Conservation (phyloP, 2,888 invertebrate genomes). For the Syrphus vitripennis region DNA sequence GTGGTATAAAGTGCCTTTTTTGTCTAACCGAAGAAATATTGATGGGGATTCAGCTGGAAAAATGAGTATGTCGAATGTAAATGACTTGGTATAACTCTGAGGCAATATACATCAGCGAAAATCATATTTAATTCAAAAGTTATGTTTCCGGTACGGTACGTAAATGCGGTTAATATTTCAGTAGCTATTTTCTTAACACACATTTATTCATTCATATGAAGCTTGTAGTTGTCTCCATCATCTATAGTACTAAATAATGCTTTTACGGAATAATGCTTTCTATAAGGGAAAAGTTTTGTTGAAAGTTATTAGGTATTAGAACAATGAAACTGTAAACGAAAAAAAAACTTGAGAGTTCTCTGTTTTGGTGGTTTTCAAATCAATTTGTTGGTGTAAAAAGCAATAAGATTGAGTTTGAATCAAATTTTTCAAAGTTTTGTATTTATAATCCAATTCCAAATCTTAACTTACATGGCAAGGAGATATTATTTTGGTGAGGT, state of each 20-base stretch:
- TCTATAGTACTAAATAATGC: constrained; percentile 33
- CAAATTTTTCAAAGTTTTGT: not conserved
- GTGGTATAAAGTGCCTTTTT: constrained; percentile 23
- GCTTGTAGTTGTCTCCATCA: not conserved
- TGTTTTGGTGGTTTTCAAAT: constrained; percentile 39
- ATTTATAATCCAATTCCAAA: too few species aligned
- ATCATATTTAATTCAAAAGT: constrained; percentile 66
- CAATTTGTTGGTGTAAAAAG: constrained; percentile 41
- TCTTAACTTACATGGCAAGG: too few species aligned
- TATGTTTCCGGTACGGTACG: constrained; percentile 59
- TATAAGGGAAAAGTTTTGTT: constrained; percentile 57
- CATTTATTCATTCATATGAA: not conserved
- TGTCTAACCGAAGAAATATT: constrained; percentile 59
- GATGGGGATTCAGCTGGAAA: not conserved
- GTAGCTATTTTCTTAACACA: not conserved
- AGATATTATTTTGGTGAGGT: too few species aligned
- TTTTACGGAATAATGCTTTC: constrained; percentile 38
- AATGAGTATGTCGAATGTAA: constrained; percentile 35
- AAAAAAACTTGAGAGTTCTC: constrained; percentile 37
- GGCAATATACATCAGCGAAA: constrained; percentile 37
- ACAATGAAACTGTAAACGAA: constrained; percentile 11
- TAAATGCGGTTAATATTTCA: constrained; percentile 56
- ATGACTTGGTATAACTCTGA: constrained; percentile 37
- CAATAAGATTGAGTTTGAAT: not conserved
- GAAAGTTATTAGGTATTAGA: constrained; percentile 45